Percentiles rank a stretch among this genome's conserved stretches.
Evolutionary conservation across 2,797 vertebrate species (phyloP).

Genomic region (Cyprinodon diabolis): DNA sequence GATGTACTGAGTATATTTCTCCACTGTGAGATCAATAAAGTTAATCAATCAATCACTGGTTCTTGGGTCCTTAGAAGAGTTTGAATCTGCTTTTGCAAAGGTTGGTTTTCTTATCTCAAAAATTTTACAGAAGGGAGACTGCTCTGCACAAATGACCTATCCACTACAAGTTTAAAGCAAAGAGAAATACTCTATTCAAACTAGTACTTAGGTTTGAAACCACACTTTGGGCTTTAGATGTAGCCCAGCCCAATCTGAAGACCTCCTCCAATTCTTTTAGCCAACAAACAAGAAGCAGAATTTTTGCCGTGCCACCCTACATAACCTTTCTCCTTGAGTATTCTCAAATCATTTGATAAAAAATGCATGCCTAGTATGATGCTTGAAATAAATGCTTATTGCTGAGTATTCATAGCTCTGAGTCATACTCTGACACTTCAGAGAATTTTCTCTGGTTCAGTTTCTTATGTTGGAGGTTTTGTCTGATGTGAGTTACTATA

Average conservation of each 20-base stretch:
- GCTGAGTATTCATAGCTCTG: background rate
- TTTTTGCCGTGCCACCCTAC: too few relatives aligned
- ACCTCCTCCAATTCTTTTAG: background rate
- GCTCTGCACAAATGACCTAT: background rate
- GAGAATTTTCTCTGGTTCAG: background rate
- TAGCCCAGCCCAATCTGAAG: background rate
- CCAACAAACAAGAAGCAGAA: background rate
- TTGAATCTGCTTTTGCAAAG: too few relatives aligned
- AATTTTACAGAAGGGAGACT: background rate
- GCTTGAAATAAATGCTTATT: background rate
- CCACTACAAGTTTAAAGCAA: background rate
- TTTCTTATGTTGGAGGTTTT: background rate
- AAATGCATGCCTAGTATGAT: background rate
- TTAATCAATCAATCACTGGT: too few relatives aligned
- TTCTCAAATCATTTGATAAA: background rate
- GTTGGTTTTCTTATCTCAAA: too few relatives aligned
- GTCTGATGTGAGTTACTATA: background rate
- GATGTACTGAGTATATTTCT: too few relatives aligned
- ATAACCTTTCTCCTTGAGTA: background rate
- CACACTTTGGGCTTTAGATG: background rate
- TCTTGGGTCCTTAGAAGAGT: too few relatives aligned
- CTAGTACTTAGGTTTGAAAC: background rate
- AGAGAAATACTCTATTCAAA: background rate
- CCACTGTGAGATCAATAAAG: too few relatives aligned
- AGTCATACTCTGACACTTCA: background rate